Base-by-base conservation (phyloP, 2,888 invertebrate genomes). In the Siphonodentalium dalli region DNA sequence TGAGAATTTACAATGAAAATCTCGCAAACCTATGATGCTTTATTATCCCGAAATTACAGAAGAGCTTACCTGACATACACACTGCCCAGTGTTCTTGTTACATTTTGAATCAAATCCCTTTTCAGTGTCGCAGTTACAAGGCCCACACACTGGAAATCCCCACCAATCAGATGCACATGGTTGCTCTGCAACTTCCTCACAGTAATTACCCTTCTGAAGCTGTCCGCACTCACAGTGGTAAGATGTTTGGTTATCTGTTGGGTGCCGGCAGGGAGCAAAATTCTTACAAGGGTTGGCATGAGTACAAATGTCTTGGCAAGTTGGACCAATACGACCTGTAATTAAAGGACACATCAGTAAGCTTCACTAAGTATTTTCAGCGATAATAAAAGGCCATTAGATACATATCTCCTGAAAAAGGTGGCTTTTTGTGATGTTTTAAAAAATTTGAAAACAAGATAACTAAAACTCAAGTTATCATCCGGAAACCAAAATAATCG, bases 121-220 rank as follows among this genome's bases (percentile, higher is more conserved):
- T 15, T 88, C 86, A 0, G 88, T 85, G 68, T 90, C 89, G 78
- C 97, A 98, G 55, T 88, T 87, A 77, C 97, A 98, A 0, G 97
- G 97, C 0, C 96, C 97, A 83, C 97, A 97, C 5, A 93, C 90
- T 0, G 89, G 90, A 63, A 88, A 88, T 0, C 95, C 95, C 93
- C 94, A 96, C 95, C 93, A 98, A 18, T 92, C 91, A 0, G 92
- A 88, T 0, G 96, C 94, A 69, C 97, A 98, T 5, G 70, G 65
- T 11, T 61, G 65, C 21, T 65, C 62, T n/a, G 68, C 54, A 24
- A 62, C 55, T 21, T 77, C 66, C 55, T 83, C 81, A 69, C 85
- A 85, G 65, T 84, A 82, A 21, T 62, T 61, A 1, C 83, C 83
- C 27, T 73, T 88, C 51, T 87, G 85, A 2, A 87, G 87, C 1